phyloP scores from a whole-genome alignment of 2,797 vertebrate species.

The Mus spretus region DNA sequence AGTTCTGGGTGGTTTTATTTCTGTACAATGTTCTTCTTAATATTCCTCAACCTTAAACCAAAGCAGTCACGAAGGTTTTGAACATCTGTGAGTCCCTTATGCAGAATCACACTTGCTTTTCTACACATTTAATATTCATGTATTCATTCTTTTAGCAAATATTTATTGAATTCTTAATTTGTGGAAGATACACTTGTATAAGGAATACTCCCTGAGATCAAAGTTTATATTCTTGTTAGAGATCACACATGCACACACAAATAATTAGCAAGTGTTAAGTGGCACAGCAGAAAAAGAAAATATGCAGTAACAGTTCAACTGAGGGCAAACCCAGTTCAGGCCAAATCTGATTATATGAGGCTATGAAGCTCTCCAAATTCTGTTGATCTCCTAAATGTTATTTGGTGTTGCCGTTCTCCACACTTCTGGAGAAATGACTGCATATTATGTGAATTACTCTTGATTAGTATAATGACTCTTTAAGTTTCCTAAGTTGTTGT shows the following conservation, averaged over 20 bases:
- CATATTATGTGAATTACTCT: constrained; percentile 71
- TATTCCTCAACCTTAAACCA: not conserved
- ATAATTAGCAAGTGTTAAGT: constrained; percentile 38
- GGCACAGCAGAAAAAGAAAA: not conserved
- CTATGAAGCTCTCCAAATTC: not conserved
- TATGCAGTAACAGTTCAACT: constrained; percentile 39
- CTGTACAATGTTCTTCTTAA: not conserved
- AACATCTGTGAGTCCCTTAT: not conserved
- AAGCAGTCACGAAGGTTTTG: not conserved
- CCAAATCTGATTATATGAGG: constrained; percentile 50
- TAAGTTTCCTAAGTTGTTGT: constrained; percentile 29
- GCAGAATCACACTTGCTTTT: constrained; percentile 35
- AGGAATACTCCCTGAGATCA: not conserved
- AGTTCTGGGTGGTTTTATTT: constrained; percentile 21
- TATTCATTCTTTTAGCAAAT: constrained; percentile 64
- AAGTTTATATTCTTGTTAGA: constrained; percentile 53
- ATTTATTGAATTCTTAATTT: constrained; percentile 74
- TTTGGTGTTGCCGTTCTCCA: constrained; percentile 52
- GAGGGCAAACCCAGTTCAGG: constrained; percentile 44
- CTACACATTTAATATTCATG: constrained; percentile 57
- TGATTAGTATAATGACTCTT: constrained; percentile 67
- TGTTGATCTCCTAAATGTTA: constrained; percentile 35
- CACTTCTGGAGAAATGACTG: constrained; percentile 42
- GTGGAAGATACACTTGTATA: not conserved
- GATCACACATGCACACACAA: not conserved